Conservation (phyloP, 2,113 vertebrate genomes). For the Dolichotis patagonum region DNA sequence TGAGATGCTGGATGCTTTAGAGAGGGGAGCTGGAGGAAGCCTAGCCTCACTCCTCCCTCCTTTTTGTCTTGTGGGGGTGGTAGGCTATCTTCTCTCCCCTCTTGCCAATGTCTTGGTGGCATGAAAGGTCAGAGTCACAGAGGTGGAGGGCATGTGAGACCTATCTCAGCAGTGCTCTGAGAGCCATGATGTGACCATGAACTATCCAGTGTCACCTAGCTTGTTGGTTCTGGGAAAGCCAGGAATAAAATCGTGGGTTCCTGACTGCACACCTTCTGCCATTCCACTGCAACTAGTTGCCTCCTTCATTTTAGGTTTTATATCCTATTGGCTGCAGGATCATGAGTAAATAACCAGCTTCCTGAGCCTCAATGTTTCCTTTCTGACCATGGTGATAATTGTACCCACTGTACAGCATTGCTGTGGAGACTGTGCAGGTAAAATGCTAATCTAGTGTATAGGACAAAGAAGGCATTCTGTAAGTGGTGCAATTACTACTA, state of each 20-base stretch:
- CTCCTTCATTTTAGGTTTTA: not conserved
- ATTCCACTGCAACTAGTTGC: not conserved
- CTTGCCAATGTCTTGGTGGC: not conserved
- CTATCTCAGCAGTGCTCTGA: not conserved
- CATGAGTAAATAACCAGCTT: not conserved
- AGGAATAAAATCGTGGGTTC: not conserved
- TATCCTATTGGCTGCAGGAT: not conserved
- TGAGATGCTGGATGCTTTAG: constrained; percentile 20
- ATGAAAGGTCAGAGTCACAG: not conserved
- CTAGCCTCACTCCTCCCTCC: not conserved
- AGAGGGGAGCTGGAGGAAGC: not conserved
- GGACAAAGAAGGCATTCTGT: not conserved
- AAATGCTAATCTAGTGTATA: not conserved
- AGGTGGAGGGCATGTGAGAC: not conserved
- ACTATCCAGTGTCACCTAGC: not conserved
- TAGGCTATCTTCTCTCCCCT: not conserved
- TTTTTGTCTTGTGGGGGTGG: not conserved
- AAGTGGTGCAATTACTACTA: not conserved
- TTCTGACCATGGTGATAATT: not conserved
- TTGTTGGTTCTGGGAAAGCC: not conserved
- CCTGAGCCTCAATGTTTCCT: not conserved
- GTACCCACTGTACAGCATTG: not conserved
- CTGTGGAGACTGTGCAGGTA: not conserved
- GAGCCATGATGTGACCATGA: not conserved
- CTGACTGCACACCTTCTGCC: not conserved